Conservation (phyloP, 2,888 invertebrate genomes). For the Philaethria dido region DNA sequence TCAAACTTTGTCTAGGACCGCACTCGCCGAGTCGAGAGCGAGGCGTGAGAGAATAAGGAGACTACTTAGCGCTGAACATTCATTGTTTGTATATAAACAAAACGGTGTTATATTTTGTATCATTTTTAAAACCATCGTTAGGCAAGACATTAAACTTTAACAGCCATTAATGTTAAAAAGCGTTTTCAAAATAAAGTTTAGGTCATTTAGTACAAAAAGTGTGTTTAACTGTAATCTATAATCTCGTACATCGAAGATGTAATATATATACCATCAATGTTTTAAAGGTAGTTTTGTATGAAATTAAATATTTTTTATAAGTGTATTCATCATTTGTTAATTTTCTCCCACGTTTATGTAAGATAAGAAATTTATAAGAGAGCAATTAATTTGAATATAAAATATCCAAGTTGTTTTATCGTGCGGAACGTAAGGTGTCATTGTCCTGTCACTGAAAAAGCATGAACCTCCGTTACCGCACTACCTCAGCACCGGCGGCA, state of each 20-base stretch:
- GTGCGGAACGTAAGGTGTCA: conserved; percentile 82
- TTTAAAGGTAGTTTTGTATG: neutral
- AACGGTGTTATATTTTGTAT: conserved; percentile 56
- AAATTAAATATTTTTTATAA: neutral
- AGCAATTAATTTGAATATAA: conserved; percentile 24
- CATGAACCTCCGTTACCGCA: conserved; percentile 47
- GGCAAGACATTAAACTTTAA: neutral
- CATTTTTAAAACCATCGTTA: conserved; percentile 8
- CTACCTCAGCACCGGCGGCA: conserved; percentile 32
- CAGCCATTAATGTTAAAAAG: neutral
- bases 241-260: neutral
- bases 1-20: conserved; percentile 64
- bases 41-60: conserved; percentile 65
- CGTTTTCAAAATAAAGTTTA: neutral
- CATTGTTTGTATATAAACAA: conserved; percentile 68
- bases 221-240: neutral
- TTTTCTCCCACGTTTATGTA: conserved; percentile 2
- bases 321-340: neutral
- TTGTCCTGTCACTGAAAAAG: conserved; percentile 72
- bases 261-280: neutral
- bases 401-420: conserved; percentile 71
- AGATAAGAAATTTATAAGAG: conserved; percentile 9
- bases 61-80: conserved; percentile 60
- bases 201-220: neutral
- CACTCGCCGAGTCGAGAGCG: conserved; percentile 56